Conservation (phyloP, 2,888 invertebrate species). For the Congeria kusceri region DNA sequence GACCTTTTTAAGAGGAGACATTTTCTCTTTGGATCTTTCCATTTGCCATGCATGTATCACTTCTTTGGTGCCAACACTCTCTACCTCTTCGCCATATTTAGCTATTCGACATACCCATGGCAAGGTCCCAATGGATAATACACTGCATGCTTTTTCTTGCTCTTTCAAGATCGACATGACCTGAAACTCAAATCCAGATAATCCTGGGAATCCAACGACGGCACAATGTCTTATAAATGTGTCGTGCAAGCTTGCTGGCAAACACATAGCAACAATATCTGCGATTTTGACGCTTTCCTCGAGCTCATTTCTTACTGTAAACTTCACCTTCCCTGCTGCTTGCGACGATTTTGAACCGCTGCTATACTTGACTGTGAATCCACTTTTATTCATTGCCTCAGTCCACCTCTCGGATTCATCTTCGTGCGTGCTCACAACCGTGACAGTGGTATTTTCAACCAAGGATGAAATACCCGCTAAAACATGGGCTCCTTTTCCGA, state of each 20-base stretch:
- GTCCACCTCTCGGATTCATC: conserved; percentile 71
- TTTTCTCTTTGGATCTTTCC: background rate
- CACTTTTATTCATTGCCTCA: conserved; percentile 40
- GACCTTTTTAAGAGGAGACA: too few species aligned
- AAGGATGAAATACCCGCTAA: conserved; percentile 65
- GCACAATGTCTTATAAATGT: conserved; percentile 53
- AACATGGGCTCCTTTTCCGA: conserved; percentile 73
- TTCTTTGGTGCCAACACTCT: conserved; percentile 61
- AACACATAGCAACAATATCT: conserved; percentile 67
- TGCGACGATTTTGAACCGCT: conserved; percentile 26
- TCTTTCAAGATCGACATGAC: conserved; percentile 56
- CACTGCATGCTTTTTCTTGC: conserved; percentile 42
- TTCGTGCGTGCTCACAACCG: conserved; percentile 63
- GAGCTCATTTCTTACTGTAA: conserved; percentile 67
- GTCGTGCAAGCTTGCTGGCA: conserved; percentile 73
- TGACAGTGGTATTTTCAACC: conserved; percentile 54
- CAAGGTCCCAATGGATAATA: conserved; percentile 68
- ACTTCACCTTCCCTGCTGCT: conserved; percentile 48
- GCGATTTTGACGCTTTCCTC: conserved; percentile 53
- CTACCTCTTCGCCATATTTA: conserved; percentile 60
- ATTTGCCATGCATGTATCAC: conserved; percentile 46
- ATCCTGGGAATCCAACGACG: conserved; percentile 73
- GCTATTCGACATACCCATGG: conserved; percentile 71
- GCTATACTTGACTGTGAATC: conserved; percentile 40
- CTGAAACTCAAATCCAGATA: conserved; percentile 72